phyloP scores from a whole-genome alignment of 1,140 invertebrate genomes.

The Tenebrio molitor region DNA sequence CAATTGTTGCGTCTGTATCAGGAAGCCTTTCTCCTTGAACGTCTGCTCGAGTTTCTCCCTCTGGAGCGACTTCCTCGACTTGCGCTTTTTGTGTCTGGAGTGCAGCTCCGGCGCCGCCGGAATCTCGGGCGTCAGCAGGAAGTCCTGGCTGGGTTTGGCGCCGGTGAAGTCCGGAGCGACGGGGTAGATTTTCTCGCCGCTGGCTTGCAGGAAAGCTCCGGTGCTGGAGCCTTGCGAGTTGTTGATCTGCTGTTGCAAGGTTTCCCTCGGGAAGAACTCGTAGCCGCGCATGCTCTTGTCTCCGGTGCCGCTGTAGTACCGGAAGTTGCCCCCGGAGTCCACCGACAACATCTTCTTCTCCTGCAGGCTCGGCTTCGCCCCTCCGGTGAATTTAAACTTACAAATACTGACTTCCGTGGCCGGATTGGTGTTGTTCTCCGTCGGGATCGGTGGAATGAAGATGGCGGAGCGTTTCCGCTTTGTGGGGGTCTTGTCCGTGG shows the following conservation, averaged over 20 bases:
- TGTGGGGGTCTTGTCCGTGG: slow-evolving; percentile 69
- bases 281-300: slow-evolving; percentile 83
- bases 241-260: slow-evolving; percentile 72
- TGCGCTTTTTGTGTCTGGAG: slow-evolving; percentile 72
- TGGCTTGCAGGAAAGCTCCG: slow-evolving; percentile 69
- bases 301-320: slow-evolving; percentile 83
- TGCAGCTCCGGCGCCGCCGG: slow-evolving; percentile 66
- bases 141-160: slow-evolving; percentile 60
- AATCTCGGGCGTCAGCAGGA: slow-evolving; percentile 67
- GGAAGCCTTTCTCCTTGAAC: slow-evolving; percentile 92
- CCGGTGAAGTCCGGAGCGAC: slow-evolving; percentile 55
- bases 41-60: slow-evolving; percentile 91
- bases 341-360: slow-evolving; percentile 93
- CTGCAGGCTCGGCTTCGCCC: slow-evolving; percentile 86
- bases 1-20: slow-evolving; percentile 93
- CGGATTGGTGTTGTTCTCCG: slow-evolving; percentile 79
- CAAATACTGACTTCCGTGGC: slow-evolving; percentile 90
- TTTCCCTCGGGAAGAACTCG: slow-evolving; percentile 81
- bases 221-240: slow-evolving; percentile 66
- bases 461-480: slow-evolving; percentile 85
- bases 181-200: slow-evolving; percentile 71
- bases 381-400: slow-evolving; percentile 93
- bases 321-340: slow-evolving; percentile 87
- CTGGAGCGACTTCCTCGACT: slow-evolving; percentile 85
- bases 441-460: slow-evolving; percentile 83